These are phyloP conservation scores for Lithobius niger DNA, from an alignment of 1,140 invertebrate genomes.

Conservation along the genomic window DNA sequence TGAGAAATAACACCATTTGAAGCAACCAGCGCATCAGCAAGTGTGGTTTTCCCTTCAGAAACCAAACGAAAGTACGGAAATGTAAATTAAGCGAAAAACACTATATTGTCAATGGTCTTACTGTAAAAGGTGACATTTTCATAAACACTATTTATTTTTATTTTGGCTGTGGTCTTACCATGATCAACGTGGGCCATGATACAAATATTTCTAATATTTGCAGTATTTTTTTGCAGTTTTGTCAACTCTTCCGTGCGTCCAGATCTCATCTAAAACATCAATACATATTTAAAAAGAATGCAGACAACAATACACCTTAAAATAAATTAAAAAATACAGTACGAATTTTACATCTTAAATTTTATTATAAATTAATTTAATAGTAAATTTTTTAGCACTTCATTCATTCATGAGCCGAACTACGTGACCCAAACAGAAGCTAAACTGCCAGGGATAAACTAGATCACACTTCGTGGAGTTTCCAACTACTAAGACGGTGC, in stretches of 20 bases:
- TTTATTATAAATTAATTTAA: no score
- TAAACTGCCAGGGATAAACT: no score
- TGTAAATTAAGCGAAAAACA: not conserved
- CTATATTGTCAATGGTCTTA: not conserved
- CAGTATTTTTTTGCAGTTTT: slow-evolving; percentile 51
- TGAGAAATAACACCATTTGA: slow-evolving; percentile 93
- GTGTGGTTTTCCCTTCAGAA: slow-evolving; percentile 71
- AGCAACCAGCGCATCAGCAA: slow-evolving; percentile 87
- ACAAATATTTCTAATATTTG: slow-evolving; percentile 85
- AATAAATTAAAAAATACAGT: no score
- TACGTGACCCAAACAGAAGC: no score
- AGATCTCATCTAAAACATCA: not conserved
- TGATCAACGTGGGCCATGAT: slow-evolving; percentile 99
- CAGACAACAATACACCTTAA: no score
- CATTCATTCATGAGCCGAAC: no score
- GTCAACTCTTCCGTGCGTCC: slow-evolving; percentile 37
- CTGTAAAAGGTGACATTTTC: not conserved
- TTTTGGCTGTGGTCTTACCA: slow-evolving; percentile 35
- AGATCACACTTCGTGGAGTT: no score
- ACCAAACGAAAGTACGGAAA: not conserved
- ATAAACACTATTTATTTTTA: not conserved
- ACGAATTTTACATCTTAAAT: no score
- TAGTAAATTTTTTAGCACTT: no score
- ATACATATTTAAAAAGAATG: no score
- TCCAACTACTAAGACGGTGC: no score